A percentile compares a stretch with the other conserved stretches of the same genome.
phyloP scores from a whole-genome alignment of 2,888 invertebrate genomes.

The Selenia dentaria region DNA sequence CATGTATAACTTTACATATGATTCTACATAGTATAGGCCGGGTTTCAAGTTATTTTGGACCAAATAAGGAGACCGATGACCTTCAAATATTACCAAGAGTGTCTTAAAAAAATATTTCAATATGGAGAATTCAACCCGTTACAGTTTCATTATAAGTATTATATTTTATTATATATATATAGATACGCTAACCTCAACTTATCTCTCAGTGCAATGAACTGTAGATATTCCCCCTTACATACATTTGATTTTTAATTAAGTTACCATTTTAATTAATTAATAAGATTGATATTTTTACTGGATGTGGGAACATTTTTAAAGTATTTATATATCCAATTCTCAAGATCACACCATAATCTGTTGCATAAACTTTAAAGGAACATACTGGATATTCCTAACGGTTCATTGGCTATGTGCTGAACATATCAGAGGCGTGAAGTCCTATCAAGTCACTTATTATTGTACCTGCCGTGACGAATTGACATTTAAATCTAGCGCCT shows the following conservation, averaged over 20 bases:
- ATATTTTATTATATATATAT: too few relatives aligned
- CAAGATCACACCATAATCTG: background rate
- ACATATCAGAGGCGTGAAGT: background rate
- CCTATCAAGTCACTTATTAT: conserved; percentile 1
- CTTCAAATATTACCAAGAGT: too few relatives aligned
- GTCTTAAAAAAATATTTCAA: too few relatives aligned
- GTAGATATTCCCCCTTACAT: conserved; percentile 12
- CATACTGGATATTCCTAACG: background rate
- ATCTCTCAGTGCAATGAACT: conserved; percentile 9
- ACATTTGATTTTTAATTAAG: conserved; percentile 3
- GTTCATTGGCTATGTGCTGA: background rate
- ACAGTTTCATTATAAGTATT: too few relatives aligned
- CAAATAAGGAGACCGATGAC: too few relatives aligned
- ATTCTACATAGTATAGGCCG: too few relatives aligned
- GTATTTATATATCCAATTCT: background rate
- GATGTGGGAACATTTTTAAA: conserved; percentile 31
- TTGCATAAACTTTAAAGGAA: background rate
- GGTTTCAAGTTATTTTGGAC: too few relatives aligned
- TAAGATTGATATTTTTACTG: too few relatives aligned
- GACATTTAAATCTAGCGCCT: conserved; percentile 43
- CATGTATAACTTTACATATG: too few relatives aligned
- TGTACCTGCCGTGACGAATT: conserved; percentile 40
- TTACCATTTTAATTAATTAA: too few relatives aligned
- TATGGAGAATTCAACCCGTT: too few relatives aligned
- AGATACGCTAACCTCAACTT: conserved; percentile 1